Evolutionary conservation across 2,888 invertebrate genomes (phyloP).

Genomic region (Macaria notata): DNA sequence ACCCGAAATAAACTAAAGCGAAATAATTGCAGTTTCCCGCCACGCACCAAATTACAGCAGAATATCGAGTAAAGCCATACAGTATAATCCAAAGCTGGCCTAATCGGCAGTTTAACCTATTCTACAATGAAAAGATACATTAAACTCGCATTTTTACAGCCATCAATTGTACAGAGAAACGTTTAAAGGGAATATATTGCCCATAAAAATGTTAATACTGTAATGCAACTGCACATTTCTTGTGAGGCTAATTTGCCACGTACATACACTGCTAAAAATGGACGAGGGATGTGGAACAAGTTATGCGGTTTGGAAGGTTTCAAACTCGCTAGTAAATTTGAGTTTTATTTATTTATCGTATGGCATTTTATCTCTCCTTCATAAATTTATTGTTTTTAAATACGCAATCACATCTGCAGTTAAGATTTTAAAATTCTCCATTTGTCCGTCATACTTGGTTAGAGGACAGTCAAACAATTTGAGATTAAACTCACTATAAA

Average conservation of each 20-base stretch:
- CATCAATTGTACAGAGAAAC: constrained; percentile 68
- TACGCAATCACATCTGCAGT: too few species aligned
- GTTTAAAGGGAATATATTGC: constrained; percentile 68
- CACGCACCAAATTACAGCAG: constrained; percentile 8
- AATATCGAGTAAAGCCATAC: constrained; percentile 11
- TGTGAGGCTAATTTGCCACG: constrained; percentile 77
- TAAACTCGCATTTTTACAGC: constrained; percentile 60
- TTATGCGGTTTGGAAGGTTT: constrained; percentile 17
- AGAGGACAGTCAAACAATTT: too few species aligned
- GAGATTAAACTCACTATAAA: too few species aligned
- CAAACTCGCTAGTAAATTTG: too few species aligned
- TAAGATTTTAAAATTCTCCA: too few species aligned
- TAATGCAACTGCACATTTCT: constrained; percentile 78
- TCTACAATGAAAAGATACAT: constrained; percentile 52
- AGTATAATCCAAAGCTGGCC: constrained; percentile 32
- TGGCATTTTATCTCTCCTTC: too few species aligned
- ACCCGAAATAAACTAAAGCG: background rate
- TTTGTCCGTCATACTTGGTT: too few species aligned
- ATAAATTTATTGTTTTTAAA: too few species aligned
- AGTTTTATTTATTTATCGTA: too few species aligned
- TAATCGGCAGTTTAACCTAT: constrained; percentile 51
- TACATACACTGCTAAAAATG: constrained; percentile 72
- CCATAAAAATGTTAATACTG: constrained; percentile 80
- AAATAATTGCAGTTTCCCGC: background rate
- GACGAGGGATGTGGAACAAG: constrained; percentile 31